phyloP scores from a whole-genome alignment of 2,888 invertebrate genomes.

The Chalcosyrphus nemorum region DNA sequence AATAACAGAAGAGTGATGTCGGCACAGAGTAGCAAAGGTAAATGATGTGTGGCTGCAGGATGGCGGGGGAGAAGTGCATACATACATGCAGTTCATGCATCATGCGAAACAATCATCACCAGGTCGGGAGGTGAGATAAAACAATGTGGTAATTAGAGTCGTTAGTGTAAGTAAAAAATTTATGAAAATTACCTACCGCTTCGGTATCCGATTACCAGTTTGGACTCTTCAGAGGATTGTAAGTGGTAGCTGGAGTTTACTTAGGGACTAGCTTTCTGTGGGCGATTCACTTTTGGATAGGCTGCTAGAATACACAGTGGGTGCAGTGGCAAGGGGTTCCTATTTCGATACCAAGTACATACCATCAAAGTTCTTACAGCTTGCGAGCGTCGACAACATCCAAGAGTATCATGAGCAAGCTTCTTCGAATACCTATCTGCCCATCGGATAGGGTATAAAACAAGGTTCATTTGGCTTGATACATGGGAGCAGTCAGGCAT shows the following conservation, averaged over 20 bases:
- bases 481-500: no score
- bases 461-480: no score
- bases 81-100: constrained; percentile 69
- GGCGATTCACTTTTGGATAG: no score
- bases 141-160: constrained; percentile 73
- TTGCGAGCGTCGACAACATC: no score
- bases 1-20: constrained; percentile 57
- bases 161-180: constrained; percentile 70
- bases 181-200: constrained; percentile 62
- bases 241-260: constrained; percentile 29
- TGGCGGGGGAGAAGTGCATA: not conserved
- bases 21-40: constrained; percentile 60
- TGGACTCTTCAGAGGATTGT: not conserved
- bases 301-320: no score
- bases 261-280: no score
- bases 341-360: no score
- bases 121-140: constrained; percentile 72
- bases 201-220: constrained; percentile 45
- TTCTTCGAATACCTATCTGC: no score
- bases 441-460: no score
- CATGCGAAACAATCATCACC: constrained; percentile 73
- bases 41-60: constrained; percentile 54
- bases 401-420: no score
- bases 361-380: no score
- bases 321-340: no score